Evolutionary conservation across 2,797 vertebrate genomes (phyloP), one percentile per base, ranked within the genome.

Genomic region (Hybognathus amarus): DNA sequence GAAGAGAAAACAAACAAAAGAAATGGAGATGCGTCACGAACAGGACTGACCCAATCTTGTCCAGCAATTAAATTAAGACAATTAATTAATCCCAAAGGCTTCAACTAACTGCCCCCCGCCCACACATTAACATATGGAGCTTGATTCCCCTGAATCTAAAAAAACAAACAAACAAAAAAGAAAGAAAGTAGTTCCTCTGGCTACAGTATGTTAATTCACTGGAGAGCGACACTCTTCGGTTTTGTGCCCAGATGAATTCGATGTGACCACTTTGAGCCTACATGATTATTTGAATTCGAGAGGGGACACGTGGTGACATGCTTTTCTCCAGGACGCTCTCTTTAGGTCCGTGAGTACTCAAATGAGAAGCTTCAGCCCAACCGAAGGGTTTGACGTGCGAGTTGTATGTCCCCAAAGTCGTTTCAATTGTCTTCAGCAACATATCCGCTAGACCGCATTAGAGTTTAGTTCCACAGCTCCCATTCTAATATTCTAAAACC

Each of bases 61-160:
- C 81, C 79, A 83, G 75, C 89, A 88, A 80, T 90, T 90, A 90
- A 91, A 85, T 89, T 89, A 91, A 91, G 90, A 91, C 90, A 85
- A 87, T 83, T 83, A 77, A 87, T 66, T 84, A 79, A 59, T 81
- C 79, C 86, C 84, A 83, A 85, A 89, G 81, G 83, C 77, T 86
- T 80, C 76, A 66, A 66, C 56, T 63, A 78, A 80, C 70, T 22
- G 68, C 50, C 73, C 79, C 45, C 82, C 73, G 77, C 45, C 82
- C 64, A 77, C 27, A 85, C 74, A 77, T 52, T 36, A 36, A 36
- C 36, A 82, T 59, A 79, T 18, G 81, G 38, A 82, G 50, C 61
- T 82, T 22, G 30, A 83, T 82, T 82, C 83, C 78, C 85, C 87
- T 88, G 81, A 84, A 88, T 86, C 80, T 71, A 80, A 77, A 45